A percentile compares a stretch with the other conserved stretches of the same genome.
These are phyloP conservation scores for Bujurquina vittata DNA, from an alignment of 2,113 vertebrate species.

Conservation along the genomic window DNA sequence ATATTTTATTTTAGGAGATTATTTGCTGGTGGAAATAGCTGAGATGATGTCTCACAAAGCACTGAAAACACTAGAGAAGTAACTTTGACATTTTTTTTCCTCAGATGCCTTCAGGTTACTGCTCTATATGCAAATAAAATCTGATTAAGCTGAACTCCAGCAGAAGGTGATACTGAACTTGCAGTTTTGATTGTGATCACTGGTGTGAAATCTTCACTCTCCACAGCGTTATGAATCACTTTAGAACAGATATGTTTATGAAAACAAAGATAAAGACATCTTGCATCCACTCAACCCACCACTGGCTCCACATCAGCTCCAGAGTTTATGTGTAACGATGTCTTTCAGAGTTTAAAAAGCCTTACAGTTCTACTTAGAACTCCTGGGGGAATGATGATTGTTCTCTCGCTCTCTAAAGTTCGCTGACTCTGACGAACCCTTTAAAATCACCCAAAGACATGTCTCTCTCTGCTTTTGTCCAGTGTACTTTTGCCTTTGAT, in stretches of 20 bases:
- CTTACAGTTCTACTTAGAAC: background rate
- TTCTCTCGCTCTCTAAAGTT: background rate
- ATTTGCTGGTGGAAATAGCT: background rate
- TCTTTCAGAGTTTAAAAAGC: background rate
- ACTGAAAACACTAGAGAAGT: background rate
- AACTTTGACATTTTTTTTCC: background rate
- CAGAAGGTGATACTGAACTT: background rate
- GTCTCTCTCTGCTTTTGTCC: background rate
- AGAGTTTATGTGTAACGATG: background rate
- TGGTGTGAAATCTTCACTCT: conserved; percentile 6
- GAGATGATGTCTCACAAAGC: background rate
- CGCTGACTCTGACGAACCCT: background rate
- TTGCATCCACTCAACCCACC: background rate
- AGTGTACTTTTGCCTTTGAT: background rate
- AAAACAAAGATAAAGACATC: background rate
- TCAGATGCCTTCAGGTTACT: background rate
- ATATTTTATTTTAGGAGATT: background rate
- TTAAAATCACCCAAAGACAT: background rate
- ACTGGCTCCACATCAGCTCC: background rate
- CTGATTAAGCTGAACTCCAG: background rate
- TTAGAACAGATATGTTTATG: background rate
- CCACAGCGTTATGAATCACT: conserved; percentile 20
- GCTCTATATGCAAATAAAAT: background rate
- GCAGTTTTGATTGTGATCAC: background rate
- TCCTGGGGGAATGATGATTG: background rate